A percentile compares a stretch with the other conserved stretches of the same genome.
phyloP scores from a whole-genome alignment of 1,140 invertebrate genomes.

The Bombus huntii region DNA sequence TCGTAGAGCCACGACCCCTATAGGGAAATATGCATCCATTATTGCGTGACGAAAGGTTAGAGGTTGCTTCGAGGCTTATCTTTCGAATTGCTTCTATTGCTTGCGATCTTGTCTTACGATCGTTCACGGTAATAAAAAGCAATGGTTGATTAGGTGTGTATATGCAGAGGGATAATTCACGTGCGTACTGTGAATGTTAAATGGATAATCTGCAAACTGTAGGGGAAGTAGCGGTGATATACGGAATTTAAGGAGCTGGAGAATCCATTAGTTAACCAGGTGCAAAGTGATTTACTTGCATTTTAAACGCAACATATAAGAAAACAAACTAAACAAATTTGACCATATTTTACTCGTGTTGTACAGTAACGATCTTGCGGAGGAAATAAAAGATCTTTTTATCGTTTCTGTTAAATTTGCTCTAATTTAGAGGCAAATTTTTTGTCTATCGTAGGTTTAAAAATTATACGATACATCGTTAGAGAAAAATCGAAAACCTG shows the following conservation, averaged over 20 bases:
- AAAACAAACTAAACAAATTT: background rate
- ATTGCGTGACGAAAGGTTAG: slow-evolving; percentile 29
- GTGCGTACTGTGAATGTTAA: background rate
- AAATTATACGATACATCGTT: too few relatives aligned
- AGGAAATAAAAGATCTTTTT: background rate
- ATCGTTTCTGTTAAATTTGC: background rate
- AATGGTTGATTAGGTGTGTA: background rate
- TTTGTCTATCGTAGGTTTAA: too few relatives aligned
- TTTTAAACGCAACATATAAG: background rate
- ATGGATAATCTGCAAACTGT: background rate
- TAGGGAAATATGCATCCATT: background rate
- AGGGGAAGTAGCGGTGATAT: too few relatives aligned
- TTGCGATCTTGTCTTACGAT: slow-evolving; percentile 10
- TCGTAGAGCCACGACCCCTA: background rate
- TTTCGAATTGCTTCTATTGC: slow-evolving; percentile 5
- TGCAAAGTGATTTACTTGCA: background rate
- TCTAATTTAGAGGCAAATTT: background rate
- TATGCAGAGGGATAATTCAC: background rate
- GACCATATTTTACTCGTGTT: background rate
- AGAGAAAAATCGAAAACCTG: too few relatives aligned
- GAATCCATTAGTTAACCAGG: background rate
- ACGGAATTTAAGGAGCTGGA: too few relatives aligned
- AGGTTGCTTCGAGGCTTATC: slow-evolving; percentile 25
- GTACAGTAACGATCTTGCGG: background rate
- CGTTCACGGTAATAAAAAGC: background rate